phyloP scores from a whole-genome alignment of 2,888 invertebrate species.

The Mallateleia sp. region DNA sequence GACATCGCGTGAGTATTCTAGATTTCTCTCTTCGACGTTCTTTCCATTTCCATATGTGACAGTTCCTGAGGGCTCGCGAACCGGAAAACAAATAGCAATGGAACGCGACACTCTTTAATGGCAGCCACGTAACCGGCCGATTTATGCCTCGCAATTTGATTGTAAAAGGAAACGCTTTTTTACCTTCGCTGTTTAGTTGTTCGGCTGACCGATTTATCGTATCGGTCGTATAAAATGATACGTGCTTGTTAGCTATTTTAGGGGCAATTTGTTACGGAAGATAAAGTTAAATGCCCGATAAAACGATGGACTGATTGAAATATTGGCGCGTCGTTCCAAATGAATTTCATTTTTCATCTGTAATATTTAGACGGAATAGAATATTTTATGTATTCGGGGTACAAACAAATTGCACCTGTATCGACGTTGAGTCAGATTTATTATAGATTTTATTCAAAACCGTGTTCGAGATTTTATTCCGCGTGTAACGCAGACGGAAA shows the following conservation, averaged over 20 bases:
- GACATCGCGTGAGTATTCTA: conserved; percentile 54
- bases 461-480: background rate
- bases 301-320: conserved; percentile 48
- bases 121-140: conserved; percentile 60
- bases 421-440: conserved; percentile 21
- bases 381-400: conserved; percentile 40
- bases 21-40: conserved; percentile 69
- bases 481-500: too few species aligned
- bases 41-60: conserved; percentile 67
- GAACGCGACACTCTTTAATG: conserved; percentile 67
- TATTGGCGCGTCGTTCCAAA: conserved; percentile 41
- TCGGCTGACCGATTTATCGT: conserved; percentile 63
- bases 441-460: conserved; percentile 24
- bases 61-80: conserved; percentile 59
- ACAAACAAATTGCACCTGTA: conserved; percentile 35
- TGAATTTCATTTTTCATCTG: conserved; percentile 29
- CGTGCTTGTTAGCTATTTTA: conserved; percentile 57
- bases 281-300: conserved; percentile 63
- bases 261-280: conserved; percentile 60
- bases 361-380: conserved; percentile 28
- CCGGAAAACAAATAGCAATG: conserved; percentile 79
- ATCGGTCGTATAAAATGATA: conserved; percentile 61
- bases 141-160: conserved; percentile 61
- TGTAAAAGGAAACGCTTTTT: conserved; percentile 62
- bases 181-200: conserved; percentile 46